These are phyloP conservation scores for Drosophila parabipectinata DNA, from an alignment of 1,140 invertebrate species.

Conservation along the genomic window DNA sequence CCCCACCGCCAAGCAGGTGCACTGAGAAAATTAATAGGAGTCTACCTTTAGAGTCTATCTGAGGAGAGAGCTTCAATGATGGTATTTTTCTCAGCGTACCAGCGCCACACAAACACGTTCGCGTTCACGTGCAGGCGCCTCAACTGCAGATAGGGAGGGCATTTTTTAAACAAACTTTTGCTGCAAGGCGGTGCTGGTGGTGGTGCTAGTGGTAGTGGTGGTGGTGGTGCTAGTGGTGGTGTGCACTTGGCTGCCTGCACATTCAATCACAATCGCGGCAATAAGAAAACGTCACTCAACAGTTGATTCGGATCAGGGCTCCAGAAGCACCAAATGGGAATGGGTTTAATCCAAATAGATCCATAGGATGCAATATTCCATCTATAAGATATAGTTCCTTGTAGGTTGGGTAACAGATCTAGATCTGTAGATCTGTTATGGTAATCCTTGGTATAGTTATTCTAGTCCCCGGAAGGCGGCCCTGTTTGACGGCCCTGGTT, in stretches of 20 bases:
- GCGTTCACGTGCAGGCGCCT: slow-evolving; percentile 65
- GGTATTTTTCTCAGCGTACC: slow-evolving; percentile 6
- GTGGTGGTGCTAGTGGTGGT: slow-evolving; percentile 14
- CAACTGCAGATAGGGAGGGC: slow-evolving; percentile 35
- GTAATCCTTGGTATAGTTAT: no score
- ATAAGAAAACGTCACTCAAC: slow-evolving; percentile 64
- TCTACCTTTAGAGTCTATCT: no score
- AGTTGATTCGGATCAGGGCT: slow-evolving; percentile 44
- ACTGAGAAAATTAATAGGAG: not conserved
- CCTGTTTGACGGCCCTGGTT: slow-evolving; percentile 21
- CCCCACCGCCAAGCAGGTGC: not conserved
- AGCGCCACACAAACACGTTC: slow-evolving; percentile 58
- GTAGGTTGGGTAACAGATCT: no score
- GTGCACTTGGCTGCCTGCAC: slow-evolving; percentile 41
- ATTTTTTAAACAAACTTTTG: slow-evolving; percentile 61
- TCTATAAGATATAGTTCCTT: no score
- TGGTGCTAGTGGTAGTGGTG: slow-evolving; percentile 25
- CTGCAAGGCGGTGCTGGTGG: not conserved
- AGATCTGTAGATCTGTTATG: no score
- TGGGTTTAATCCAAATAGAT: not conserved
- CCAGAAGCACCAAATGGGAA: not conserved
- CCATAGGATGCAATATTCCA: no score
- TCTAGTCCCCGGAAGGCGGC: no score
- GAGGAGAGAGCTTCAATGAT: not conserved
- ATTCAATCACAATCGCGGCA: slow-evolving; percentile 19